Conservation (phyloP, 2,888 invertebrate species). For the Odontomyia ornata region DNA sequence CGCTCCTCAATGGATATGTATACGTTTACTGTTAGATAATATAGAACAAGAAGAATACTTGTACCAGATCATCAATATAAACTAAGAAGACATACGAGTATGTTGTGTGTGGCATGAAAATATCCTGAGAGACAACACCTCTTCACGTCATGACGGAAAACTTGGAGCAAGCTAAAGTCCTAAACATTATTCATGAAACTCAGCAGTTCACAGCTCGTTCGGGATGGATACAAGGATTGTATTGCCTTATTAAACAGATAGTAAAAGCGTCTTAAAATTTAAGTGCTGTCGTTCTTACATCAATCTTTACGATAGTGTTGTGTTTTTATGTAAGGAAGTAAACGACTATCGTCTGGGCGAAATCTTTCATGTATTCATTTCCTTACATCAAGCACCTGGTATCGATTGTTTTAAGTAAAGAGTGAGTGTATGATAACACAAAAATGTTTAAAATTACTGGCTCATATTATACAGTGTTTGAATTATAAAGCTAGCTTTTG, state of each 20-base stretch:
- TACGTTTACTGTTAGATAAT: no score
- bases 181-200: constrained; percentile 46
- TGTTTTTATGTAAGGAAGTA: constrained; percentile 37
- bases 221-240: constrained; percentile 25
- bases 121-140: no score
- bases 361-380: constrained; percentile 37
- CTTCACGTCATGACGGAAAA: no score
- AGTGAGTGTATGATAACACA: no score
- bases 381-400: constrained; percentile 30
- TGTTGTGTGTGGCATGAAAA: no score
- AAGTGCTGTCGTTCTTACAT: constrained; percentile 43
- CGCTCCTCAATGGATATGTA: no score
- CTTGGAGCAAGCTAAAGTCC: background rate
- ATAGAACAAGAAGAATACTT: no score
- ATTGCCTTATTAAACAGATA: constrained; percentile 47
- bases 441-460: no score
- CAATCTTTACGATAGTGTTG: constrained; percentile 39
- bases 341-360: constrained; percentile 26
- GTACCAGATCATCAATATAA: no score
- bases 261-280: constrained; percentile 44
- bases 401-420: constrained; percentile 1
- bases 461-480: no score
- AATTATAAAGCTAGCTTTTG: no score
- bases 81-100: no score
- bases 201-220: constrained; percentile 47